A percentile compares a stretch with the other conserved stretches of the same genome.
Conservation (phyloP, 2,113 vertebrate species). For the Poeciliopsis occidentalis region DNA sequence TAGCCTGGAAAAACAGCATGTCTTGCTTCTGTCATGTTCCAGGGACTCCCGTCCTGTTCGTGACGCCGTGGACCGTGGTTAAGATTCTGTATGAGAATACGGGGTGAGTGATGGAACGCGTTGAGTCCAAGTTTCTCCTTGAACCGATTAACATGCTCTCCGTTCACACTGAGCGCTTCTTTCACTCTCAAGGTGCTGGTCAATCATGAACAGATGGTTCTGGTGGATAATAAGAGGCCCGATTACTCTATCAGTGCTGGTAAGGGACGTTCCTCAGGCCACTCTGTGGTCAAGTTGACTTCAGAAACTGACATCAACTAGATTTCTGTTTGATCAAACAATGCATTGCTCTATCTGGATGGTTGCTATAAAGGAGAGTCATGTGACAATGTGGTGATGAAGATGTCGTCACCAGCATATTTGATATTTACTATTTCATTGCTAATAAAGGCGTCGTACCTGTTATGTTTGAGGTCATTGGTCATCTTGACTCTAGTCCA, state of each 20-base stretch:
- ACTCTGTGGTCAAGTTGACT: background rate
- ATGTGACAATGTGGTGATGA: conserved; percentile 37
- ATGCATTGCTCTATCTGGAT: background rate
- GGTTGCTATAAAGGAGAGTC: conserved; percentile 1
- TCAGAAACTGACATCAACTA: background rate
- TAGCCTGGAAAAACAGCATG: background rate
- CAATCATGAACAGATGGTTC: conserved; percentile 82
- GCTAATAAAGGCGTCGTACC: background rate
- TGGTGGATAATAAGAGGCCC: conserved; percentile 97
- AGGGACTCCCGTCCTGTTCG: conserved; percentile 90
- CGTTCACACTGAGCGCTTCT: background rate
- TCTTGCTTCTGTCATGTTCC: conserved; percentile 16
- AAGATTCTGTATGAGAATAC: conserved; percentile 88
- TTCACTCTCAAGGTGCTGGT: conserved; percentile 87
- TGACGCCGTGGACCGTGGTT: conserved; percentile 87
- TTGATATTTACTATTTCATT: background rate
- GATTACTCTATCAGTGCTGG: conserved; percentile 86
- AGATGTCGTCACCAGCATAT: conserved; percentile 1
- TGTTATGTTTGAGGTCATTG: background rate
- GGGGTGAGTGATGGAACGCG: conserved; percentile 75
- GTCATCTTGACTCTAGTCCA: background rate
- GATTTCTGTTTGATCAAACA: conserved; percentile 26
- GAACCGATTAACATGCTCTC: background rate
- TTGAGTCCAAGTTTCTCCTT: background rate
- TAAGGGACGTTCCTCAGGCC: conserved; percentile 73